Evolutionary conservation across 2,888 invertebrate species (phyloP).

Genomic region (Drosophila austrosaltans): DNA sequence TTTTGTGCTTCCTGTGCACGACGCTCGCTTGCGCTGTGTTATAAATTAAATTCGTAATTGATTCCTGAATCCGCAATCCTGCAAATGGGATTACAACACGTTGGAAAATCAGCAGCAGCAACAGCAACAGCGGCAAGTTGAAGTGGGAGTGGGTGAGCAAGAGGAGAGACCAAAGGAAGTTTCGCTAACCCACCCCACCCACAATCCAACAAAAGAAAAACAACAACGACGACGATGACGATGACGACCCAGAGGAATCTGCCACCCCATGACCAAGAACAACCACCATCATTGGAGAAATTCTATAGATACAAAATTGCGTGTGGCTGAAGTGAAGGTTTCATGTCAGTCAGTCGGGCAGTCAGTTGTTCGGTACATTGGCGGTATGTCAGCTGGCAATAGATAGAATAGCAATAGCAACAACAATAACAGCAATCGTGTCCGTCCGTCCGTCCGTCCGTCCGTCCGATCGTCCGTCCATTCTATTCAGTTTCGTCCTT

Average conservation of each 20-base stretch:
- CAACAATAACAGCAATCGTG: slow-evolving; percentile 8
- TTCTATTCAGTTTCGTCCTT: not conserved
- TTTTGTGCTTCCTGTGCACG: slow-evolving; percentile 62
- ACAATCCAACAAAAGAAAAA: slow-evolving; percentile 24
- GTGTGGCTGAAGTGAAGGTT: slow-evolving; percentile 49
- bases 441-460: not conserved
- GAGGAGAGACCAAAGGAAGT: not conserved
- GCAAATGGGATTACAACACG: slow-evolving; percentile 81
- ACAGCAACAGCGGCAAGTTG: slow-evolving; percentile 23
- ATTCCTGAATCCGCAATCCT: slow-evolving; percentile 81
- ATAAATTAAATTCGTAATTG: slow-evolving; percentile 80
- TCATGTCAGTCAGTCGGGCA: slow-evolving; percentile 27
- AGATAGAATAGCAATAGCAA: slow-evolving; percentile 12
- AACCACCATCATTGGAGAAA: slow-evolving; percentile 1
- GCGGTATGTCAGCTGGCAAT: slow-evolving; percentile 20
- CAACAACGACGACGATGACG: slow-evolving; percentile 9
- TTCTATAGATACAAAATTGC: slow-evolving; percentile 70
- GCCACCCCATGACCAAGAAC: slow-evolving; percentile 24
- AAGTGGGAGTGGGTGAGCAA: not conserved
- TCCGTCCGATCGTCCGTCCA: not conserved
- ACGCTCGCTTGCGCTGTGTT: slow-evolving; percentile 61
- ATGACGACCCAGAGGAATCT: not conserved
- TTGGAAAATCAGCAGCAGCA: slow-evolving; percentile 64
- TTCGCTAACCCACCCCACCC: slow-evolving; percentile 11
- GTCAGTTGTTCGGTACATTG: slow-evolving; percentile 22